Base-by-base conservation (phyloP, 2,113 vertebrate genomes). In the Python bivittatus region DNA sequence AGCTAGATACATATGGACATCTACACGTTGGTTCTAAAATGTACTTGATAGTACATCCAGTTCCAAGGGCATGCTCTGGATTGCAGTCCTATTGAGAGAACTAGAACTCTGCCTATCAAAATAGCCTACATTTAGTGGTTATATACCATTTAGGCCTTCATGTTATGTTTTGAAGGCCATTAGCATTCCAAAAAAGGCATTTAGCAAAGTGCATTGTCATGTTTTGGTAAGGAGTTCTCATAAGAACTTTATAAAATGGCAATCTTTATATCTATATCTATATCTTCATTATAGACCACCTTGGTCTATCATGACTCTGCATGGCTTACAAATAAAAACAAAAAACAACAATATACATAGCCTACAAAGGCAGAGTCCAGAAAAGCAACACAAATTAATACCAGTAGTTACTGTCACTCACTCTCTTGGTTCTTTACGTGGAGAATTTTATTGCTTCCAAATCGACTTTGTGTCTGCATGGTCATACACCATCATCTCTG, bases 151-250 rank as follows among this genome's bases (percentile, higher is more conserved):
- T 83, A 4, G 3, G 84, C 83, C 54, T 12, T 27, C 25, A 33
- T 23, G 23, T 48, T 57, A 38, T 15, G 48, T 57, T 92, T 88
- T 79, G 42, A 61, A 86, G 29, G 20, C 1, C 1, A 79, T 88
- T n/a, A 58, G 53, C 22, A 27, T 54, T 53, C 25, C 60, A 54
- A 52, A 87, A 72, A 57, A 42, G 29, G 29, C 20, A n/a, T 83
- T 8, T 48, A 58, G 72, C 0, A 4, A 94, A 42, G 86, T 89
- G 1, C 29, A 22, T 12, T 0, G 7, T 6, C 10, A 29, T 25
- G 0, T 0, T 56, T 93, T 90, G 42, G 57, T 0, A 0, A 6
- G 0, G 0, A 15, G 90, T 20, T n/a, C 86, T 61, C 48, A 27
- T 42, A 22, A 27, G 0, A 1, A 60, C 9, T 0, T 0, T 27